Evolutionary conservation across 2,888 invertebrate genomes (phyloP).

Genomic region (Drosophila meridiana): DNA sequence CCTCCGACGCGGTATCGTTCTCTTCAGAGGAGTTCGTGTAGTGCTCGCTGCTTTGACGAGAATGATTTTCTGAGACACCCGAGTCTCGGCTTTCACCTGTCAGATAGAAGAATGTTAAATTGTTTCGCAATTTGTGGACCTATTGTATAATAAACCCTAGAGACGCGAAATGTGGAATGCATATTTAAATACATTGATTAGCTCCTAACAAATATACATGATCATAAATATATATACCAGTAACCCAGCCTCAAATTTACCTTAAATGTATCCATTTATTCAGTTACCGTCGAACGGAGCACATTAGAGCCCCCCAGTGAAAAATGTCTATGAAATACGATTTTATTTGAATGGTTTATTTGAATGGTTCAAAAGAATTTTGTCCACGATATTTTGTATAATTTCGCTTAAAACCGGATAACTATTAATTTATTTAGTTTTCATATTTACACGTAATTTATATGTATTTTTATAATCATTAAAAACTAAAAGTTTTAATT

Average conservation of each 20-base stretch:
- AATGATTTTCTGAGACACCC: conserved; percentile 91
- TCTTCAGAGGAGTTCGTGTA: conserved; percentile 92
- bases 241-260: too few relatives aligned
- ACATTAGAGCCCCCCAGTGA: too few relatives aligned
- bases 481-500: not conserved
- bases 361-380: not conserved
- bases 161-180: too few relatives aligned
- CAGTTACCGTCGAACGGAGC: too few relatives aligned
- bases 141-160: not conserved
- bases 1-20: conserved; percentile 85
- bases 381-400: not conserved
- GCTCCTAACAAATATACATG: too few relatives aligned
- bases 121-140: not conserved
- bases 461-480: not conserved
- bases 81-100: conserved; percentile 90
- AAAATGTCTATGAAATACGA: too few relatives aligned
- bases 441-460: too few relatives aligned
- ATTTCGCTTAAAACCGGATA: not conserved
- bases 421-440: not conserved
- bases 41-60: conserved; percentile 93
- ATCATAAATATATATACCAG: too few relatives aligned
- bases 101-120: not conserved
- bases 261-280: too few relatives aligned
- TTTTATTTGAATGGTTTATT: too few relatives aligned
- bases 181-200: too few relatives aligned